These are phyloP conservation scores for Elysia chlorotica DNA, from an alignment of 1,140 invertebrate species.

Conservation along the genomic window DNA sequence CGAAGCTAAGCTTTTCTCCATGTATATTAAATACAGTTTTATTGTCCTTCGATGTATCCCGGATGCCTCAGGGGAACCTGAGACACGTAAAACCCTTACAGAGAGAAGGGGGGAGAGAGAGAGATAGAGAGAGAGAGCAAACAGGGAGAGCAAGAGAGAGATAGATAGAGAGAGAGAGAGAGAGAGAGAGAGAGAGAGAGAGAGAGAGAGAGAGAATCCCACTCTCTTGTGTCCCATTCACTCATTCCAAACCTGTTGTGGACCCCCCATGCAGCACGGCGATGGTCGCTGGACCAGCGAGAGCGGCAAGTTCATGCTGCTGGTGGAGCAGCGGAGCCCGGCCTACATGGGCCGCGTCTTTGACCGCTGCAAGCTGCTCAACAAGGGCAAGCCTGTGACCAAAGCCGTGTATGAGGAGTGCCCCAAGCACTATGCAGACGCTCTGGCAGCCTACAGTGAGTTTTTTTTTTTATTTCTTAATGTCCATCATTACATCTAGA, in stretches of 20 bases:
- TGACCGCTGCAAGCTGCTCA: neutral
- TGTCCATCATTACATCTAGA: too few relatives aligned
- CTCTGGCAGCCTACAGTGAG: slow-evolving; percentile 16
- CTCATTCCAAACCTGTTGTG: neutral
- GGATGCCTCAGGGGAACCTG: too few relatives aligned
- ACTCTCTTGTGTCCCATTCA: neutral
- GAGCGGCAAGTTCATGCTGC: slow-evolving; percentile 5
- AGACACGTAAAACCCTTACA: too few relatives aligned
- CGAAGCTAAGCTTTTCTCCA: neutral
- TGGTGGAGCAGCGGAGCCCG: neutral
- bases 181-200: neutral
- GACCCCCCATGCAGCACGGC: neutral
- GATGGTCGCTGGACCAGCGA: slow-evolving; percentile 7
- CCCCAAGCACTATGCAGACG: slow-evolving; percentile 9
- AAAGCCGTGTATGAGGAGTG: slow-evolving; percentile 16
- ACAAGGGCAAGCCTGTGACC: slow-evolving; percentile 17
- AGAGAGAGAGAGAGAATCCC: neutral
- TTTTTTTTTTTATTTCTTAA: too few relatives aligned
- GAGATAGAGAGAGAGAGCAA: too few relatives aligned
- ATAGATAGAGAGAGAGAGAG: neutral
- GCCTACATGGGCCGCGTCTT: slow-evolving; percentile 7
- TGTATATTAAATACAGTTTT: too few relatives aligned
- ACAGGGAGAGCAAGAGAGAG: neutral
- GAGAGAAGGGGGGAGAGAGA: too few relatives aligned
- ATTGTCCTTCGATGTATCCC: too few relatives aligned